phyloP scores from a whole-genome alignment of 2,888 invertebrate species.

The Epinotia nisella region DNA sequence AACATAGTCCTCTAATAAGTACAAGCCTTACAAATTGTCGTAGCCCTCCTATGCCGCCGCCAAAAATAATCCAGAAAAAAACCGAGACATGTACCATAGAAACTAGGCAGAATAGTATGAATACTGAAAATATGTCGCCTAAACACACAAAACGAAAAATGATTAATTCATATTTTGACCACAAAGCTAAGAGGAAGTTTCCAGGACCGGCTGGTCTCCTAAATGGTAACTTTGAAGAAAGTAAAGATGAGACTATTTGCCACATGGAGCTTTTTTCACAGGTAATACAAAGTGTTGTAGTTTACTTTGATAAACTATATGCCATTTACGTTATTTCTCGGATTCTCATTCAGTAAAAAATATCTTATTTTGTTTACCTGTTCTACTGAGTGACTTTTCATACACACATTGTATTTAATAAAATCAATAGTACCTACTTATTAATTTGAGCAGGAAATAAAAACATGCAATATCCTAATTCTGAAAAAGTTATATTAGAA shows the following conservation, averaged over 20 bases:
- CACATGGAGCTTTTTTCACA: slow-evolving; percentile 76
- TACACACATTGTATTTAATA: too few relatives aligned
- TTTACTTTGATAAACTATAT: background rate
- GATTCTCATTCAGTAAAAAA: too few relatives aligned
- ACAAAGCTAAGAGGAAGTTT: slow-evolving; percentile 75
- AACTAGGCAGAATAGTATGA: slow-evolving; percentile 1
- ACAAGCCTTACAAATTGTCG: background rate
- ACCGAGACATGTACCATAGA: background rate
- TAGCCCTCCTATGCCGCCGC: background rate
- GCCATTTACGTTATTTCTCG: too few relatives aligned
- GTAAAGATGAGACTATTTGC: slow-evolving; percentile 67
- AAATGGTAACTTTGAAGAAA: slow-evolving; percentile 65
- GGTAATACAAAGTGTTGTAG: slow-evolving; percentile 54
- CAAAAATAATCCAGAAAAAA: slow-evolving; percentile 4
- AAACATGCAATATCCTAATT: too few relatives aligned
- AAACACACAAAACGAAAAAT: slow-evolving; percentile 74
- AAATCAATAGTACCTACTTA: too few relatives aligned
- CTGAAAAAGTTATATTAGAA: too few relatives aligned
- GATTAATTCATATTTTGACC: slow-evolving; percentile 73
- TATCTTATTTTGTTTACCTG: too few relatives aligned
- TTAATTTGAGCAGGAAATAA: too few relatives aligned
- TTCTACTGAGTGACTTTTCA: too few relatives aligned
- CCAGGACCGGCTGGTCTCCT: slow-evolving; percentile 79
- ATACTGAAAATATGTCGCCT: slow-evolving; percentile 52
- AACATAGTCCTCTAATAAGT: background rate